Percentiles rank a stretch among this genome's conserved stretches.
Evolutionary conservation across 1,140 invertebrate genomes (phyloP).

Genomic region (Goniozus legneri): DNA sequence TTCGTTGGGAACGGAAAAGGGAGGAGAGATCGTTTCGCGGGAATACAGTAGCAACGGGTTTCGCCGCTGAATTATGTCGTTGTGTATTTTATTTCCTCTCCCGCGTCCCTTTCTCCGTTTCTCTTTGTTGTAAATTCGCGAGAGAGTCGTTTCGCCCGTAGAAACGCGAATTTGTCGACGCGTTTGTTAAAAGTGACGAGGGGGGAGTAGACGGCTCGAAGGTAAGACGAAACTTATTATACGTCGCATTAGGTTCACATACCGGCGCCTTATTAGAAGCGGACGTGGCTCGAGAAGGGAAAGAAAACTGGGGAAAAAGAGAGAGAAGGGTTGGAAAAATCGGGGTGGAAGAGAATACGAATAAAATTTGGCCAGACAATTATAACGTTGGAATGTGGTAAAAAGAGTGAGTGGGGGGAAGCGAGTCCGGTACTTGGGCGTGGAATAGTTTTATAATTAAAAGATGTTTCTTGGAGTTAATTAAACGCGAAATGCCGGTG

Average conservation of each 20-base stretch:
- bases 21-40: no score
- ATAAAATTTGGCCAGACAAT: conserved; percentile 21
- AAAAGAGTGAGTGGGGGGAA: no score
- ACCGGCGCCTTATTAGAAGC: no score
- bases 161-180: conserved; percentile 8
- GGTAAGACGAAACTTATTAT: no score
- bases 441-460: conserved; percentile 25
- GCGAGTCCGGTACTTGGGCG: not conserved
- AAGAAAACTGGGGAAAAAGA: conserved; percentile 9
- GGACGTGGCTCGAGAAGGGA: not conserved
- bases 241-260: no score
- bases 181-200: conserved; percentile 6
- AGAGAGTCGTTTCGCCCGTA: conserved; percentile 9
- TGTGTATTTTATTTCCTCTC: no score
- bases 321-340: conserved; percentile 1
- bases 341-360: conserved; percentile 8
- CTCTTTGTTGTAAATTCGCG: conserved; percentile 3
- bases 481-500: conserved; percentile 33
- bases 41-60: no score
- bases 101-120: not conserved
- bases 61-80: no score
- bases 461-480: conserved; percentile 42
- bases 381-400: conserved; percentile 24
- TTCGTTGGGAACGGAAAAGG: no score
- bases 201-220: conserved; percentile 1